A percentile compares a stretch with the other conserved stretches of the same genome.
Conservation (phyloP, 2,113 vertebrate species). For the Balaeniceps rex region DNA sequence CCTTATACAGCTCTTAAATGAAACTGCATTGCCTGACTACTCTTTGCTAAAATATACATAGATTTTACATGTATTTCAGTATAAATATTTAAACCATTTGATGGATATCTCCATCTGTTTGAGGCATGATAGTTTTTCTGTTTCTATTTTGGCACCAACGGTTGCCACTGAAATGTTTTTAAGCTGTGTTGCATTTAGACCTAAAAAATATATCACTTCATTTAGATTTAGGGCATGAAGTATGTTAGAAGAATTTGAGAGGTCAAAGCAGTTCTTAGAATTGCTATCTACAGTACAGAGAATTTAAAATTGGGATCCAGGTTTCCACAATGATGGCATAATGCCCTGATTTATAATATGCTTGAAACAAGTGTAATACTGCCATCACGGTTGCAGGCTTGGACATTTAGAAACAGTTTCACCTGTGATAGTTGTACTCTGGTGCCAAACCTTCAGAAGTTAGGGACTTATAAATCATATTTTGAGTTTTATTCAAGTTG, state of each 20-base stretch:
- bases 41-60: not conserved
- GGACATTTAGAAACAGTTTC: not conserved
- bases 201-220: not conserved
- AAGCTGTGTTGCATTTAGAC: not conserved
- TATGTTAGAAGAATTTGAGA: not conserved
- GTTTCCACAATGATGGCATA: not conserved
- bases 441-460: not conserved
- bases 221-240: not conserved
- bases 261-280: not conserved
- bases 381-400: not conserved
- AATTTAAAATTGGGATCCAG: not conserved
- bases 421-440: not conserved
- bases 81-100: conserved; percentile 8
- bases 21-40: not conserved
- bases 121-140: not conserved
- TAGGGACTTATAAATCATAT: not conserved
- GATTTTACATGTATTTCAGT: not conserved
- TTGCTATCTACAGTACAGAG: not conserved
- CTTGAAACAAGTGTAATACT: not conserved
- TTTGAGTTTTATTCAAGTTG: not conserved
- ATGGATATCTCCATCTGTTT: not conserved
- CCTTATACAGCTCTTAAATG: not conserved
- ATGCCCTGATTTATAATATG: not conserved
- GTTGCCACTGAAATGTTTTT: not conserved
- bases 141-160: not conserved